Evolutionary conservation across 2,797 vertebrate genomes (phyloP), one percentile per base, ranked within the genome.

Genomic region (Catharus ustulatus): DNA sequence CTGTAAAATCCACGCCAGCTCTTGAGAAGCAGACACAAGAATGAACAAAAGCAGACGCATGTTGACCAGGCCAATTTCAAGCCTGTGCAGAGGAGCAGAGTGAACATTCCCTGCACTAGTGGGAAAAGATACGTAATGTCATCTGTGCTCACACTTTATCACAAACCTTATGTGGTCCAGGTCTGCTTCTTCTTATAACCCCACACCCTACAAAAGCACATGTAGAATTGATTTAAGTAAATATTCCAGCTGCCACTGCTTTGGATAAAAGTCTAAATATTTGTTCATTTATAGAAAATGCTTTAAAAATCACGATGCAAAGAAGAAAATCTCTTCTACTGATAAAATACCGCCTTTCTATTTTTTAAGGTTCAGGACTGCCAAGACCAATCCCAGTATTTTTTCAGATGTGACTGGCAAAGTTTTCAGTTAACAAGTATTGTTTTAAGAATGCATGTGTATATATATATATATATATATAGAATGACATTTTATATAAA

Each of bases 361-460:
- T 58, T 76, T 88, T 84, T 54, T 55, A 78, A 91, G 63, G 26
- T 76, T 90, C 22, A 6, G 24, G 45, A 84, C 34, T 89, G 74
- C 73, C 54, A 93, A 64, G 29, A 68, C 64, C n/a, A 77, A 76
- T 73, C 32, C 55, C 43, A 84, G 54, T 78, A 46, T 43, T 88
- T 93, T 91, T 95, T 95, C 93, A 95, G 90, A 88, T 1, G 26
- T 76, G 69, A 94, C 46, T 93, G 85, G 87, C 72, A 92, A 59
- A 73, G 59, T 46, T 81, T 88, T 66, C 69, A 91, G 73, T 78
- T 94, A 95, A 86, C 52, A 94, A 90, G 43, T 42, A 86, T 81
- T 91, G 49, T 84, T 91, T 85, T 36, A 61, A 84, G 89, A 95
- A 93, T 42, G 42, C 58, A 78, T 49, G 64, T 27, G 48, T 48